Conservation (phyloP, 2,888 invertebrate genomes). For the Artemia sp. region DNA sequence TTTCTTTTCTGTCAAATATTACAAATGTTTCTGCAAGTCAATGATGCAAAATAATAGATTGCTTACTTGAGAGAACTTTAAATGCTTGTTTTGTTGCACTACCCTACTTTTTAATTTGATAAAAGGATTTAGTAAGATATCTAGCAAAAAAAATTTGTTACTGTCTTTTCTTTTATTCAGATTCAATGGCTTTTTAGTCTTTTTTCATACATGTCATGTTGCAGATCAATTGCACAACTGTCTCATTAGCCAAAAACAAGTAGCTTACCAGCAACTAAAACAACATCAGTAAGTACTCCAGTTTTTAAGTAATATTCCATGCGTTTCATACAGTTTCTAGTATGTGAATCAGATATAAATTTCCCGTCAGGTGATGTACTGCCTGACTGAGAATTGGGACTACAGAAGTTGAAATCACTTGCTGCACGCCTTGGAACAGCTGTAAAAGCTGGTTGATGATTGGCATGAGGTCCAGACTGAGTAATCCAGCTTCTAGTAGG, state of each 20-base stretch:
- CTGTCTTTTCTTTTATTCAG: no score
- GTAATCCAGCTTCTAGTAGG: background rate
- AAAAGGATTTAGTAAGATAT: no score
- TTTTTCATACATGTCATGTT: background rate
- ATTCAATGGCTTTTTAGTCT: no score
- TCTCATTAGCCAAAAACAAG: background rate
- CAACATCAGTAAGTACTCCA: slow-evolving; percentile 70
- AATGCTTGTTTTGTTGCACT: no score
- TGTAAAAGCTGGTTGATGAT: background rate
- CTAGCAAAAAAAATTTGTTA: no score
- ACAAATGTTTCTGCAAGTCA: no score
- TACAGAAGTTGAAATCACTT: background rate
- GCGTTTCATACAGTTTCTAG: slow-evolving; percentile 58
- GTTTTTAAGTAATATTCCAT: slow-evolving; percentile 66
- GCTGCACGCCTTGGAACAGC: background rate
- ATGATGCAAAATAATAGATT: no score
- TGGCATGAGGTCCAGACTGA: background rate
- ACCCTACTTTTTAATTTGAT: no score
- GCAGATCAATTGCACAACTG: background rate
- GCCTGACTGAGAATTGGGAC: background rate
- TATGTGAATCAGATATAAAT: slow-evolving; percentile 42
- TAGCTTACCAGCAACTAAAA: slow-evolving; percentile 53
- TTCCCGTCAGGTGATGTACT: slow-evolving; percentile 27
- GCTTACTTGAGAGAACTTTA: no score
- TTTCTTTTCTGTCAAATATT: no score